phyloP scores from a whole-genome alignment of 1,140 invertebrate species.

The Penaeus vannamei region DNA sequence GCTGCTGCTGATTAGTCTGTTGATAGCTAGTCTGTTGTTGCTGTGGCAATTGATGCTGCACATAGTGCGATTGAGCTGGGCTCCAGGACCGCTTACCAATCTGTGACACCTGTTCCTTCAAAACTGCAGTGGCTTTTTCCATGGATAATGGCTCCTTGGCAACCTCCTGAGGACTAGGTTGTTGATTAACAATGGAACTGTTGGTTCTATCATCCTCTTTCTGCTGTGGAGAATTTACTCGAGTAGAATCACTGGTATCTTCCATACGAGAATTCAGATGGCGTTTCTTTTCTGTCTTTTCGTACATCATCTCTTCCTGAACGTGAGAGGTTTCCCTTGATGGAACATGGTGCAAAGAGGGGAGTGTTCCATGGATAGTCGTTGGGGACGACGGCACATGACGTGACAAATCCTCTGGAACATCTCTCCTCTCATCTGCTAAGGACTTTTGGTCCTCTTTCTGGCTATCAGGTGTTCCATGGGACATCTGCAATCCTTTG shows the following conservation, averaged over 20 bases:
- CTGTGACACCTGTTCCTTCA: conserved; percentile 18
- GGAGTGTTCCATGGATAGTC: background rate
- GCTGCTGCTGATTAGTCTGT: conserved; percentile 23
- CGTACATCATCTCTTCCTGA: conserved; percentile 17
- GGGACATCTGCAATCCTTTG: background rate
- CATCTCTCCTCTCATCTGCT: conserved; percentile 36
- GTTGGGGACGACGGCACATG: conserved; percentile 1
- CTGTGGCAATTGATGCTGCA: background rate
- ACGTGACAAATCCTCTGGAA: conserved; percentile 50
- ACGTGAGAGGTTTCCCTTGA: background rate
- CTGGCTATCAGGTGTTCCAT: conserved; percentile 25
- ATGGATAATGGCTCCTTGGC: conserved; percentile 25
- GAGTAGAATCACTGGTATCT: conserved; percentile 18
- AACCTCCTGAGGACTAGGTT: conserved; percentile 35
- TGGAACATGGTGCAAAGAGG: background rate
- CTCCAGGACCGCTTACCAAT: conserved; percentile 37
- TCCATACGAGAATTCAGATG: conserved; percentile 14
- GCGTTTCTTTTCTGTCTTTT: conserved; percentile 17
- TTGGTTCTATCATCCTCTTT: conserved; percentile 27
- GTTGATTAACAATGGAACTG: conserved; percentile 1
- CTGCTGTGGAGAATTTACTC: conserved; percentile 18
- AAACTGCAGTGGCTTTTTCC: background rate
- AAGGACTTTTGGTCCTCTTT: background rate
- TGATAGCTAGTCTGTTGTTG: background rate
- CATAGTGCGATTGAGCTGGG: conserved; percentile 22